A percentile compares a stretch with the other conserved stretches of the same genome.
phyloP scores from a whole-genome alignment of 2,797 vertebrate species.

The Numenius phaeopus region DNA sequence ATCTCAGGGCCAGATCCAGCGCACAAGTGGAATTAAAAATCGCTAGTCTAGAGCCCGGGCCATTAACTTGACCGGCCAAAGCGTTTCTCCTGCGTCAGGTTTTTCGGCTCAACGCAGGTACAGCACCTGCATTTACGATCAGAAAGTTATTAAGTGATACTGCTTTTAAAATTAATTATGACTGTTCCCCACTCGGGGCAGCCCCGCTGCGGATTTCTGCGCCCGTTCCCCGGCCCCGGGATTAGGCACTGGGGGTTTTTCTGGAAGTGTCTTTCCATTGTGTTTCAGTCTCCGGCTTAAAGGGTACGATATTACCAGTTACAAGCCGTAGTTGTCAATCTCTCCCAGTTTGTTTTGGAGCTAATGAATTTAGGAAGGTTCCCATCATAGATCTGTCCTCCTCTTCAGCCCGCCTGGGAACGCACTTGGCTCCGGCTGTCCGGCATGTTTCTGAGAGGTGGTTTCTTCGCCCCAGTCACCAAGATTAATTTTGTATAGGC shows the following conservation, averaged over 20 bases:
- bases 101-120: conserved; percentile 1
- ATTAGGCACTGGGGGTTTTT: background rate
- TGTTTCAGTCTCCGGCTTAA: background rate
- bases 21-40: conserved; percentile 27
- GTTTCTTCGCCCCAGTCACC: background rate
- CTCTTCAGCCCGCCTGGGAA: background rate
- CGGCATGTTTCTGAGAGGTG: background rate
- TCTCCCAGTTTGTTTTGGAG: background rate
- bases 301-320: background rate
- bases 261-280: background rate
- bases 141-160: conserved; percentile 5
- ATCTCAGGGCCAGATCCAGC: conserved; percentile 2
- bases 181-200: background rate
- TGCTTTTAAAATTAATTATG: background rate
- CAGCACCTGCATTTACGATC: conserved; percentile 33
- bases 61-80: background rate
- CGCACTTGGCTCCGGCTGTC: background rate
- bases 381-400: conserved; percentile 1
- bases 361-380: conserved; percentile 34
- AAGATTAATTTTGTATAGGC: conserved; percentile 25
- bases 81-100: background rate
- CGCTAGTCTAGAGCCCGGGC: background rate
- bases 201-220: background rate
- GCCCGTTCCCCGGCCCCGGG: background rate
- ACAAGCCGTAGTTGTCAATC: background rate